Conservation (phyloP, 2,888 invertebrate genomes). For the Chrysopilus asiliformis region DNA sequence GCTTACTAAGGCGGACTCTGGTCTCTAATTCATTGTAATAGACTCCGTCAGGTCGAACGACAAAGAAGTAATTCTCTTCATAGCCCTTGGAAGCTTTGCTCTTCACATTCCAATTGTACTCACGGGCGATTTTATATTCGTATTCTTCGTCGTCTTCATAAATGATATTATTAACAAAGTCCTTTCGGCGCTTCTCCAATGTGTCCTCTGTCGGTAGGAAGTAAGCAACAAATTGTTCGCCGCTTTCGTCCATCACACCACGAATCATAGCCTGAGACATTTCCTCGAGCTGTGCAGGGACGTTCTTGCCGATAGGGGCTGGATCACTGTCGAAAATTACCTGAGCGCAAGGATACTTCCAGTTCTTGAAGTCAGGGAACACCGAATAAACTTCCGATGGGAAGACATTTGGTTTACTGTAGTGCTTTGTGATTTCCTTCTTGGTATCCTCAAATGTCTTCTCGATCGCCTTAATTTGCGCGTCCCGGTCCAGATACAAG, state of each 20-base stretch:
- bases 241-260: conserved; percentile 98
- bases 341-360: conserved; percentile 96
- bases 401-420: conserved; percentile 89
- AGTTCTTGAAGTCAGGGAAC: conserved; percentile 91
- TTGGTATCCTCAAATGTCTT: conserved; percentile 91
- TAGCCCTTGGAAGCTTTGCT: conserved; percentile 91
- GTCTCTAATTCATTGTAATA: conserved; percentile 95
- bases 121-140: conserved; percentile 93
- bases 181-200: conserved; percentile 72
- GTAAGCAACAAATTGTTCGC: conserved; percentile 98
- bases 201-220: conserved; percentile 93
- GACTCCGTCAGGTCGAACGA: conserved; percentile 77
- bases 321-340: conserved; percentile 99
- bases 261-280: conserved; percentile 99
- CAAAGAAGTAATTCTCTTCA: conserved; percentile 95
- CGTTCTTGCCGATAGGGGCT: conserved; percentile 75
- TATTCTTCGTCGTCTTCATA: conserved; percentile 87
- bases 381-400: conserved; percentile 80
- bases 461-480: conserved; percentile 94
- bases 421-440: conserved; percentile 75
- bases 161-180: conserved; percentile 58
- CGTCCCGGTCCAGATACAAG: conserved; percentile 89
- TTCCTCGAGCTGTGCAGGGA: conserved; percentile 83
- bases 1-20: conserved; percentile 83
- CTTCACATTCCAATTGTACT: conserved; percentile 99